phyloP scores from a whole-genome alignment of 2,797 vertebrate genomes.

The Danionella dracula region DNA sequence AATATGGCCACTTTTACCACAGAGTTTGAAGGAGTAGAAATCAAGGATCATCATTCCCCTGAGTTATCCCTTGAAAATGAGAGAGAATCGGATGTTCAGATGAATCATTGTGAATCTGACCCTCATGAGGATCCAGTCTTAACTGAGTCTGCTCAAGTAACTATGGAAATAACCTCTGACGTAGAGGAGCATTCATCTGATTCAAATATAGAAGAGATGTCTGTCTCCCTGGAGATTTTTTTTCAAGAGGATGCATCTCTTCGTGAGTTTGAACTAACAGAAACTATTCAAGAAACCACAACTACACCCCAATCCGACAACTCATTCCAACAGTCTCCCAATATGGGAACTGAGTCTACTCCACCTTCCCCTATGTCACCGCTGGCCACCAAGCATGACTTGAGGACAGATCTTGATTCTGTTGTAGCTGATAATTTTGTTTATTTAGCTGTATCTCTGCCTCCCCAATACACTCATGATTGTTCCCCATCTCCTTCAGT shows the following conservation, averaged over 20 bases:
- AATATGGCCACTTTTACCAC: slow-evolving; percentile 10
- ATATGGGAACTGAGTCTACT: slow-evolving; percentile 28
- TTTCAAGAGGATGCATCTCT: slow-evolving; percentile 39
- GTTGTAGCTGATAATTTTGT: slow-evolving; percentile 75
- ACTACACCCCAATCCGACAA: slow-evolving; percentile 56
- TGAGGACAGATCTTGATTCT: slow-evolving; percentile 55
- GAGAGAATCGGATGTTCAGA: slow-evolving; percentile 33
- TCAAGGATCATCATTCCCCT: slow-evolving; percentile 11
- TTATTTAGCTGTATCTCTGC: slow-evolving; percentile 72
- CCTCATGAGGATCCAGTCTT: slow-evolving; percentile 49
- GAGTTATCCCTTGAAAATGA: slow-evolving; percentile 29
- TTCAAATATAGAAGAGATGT: slow-evolving; percentile 47
- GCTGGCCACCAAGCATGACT: slow-evolving; percentile 42
- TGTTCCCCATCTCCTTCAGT: slow-evolving; percentile 63
- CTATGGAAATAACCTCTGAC: slow-evolving; percentile 39
- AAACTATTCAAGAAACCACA: slow-evolving; percentile 37
- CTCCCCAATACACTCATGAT: slow-evolving; percentile 56
- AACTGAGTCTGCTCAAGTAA: slow-evolving; percentile 37
- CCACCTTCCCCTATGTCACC: slow-evolving; percentile 44
- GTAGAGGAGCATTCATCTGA: slow-evolving; percentile 40
- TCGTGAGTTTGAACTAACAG: slow-evolving; percentile 15
- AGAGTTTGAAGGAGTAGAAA: slow-evolving; percentile 5
- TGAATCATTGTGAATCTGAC: slow-evolving; percentile 48
- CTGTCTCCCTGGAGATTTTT: slow-evolving; percentile 34
- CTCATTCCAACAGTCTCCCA: slow-evolving; percentile 9